These are phyloP conservation scores for Thymelicus lineola DNA, from an alignment of 2,888 invertebrate genomes.

Conservation along the genomic window DNA sequence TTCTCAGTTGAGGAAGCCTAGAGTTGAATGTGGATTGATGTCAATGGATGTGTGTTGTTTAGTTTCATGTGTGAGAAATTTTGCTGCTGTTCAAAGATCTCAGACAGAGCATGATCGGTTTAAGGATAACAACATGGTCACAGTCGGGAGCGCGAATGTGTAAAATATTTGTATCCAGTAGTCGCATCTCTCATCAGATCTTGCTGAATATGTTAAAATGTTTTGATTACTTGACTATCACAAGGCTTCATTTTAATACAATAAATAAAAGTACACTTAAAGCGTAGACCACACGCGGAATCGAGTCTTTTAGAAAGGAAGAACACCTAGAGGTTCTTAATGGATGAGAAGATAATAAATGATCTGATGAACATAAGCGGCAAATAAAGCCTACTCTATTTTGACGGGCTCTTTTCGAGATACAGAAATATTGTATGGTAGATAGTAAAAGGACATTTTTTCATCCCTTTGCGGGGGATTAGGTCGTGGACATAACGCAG, in stretches of 20 bases:
- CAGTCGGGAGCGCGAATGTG: too few species aligned
- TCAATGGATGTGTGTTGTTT: too few species aligned
- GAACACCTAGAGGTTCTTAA: constrained; percentile 49
- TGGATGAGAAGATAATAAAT: constrained; percentile 54
- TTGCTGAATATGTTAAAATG: neutral
- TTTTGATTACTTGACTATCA: neutral
- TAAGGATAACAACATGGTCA: too few species aligned
- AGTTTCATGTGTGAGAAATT: too few species aligned
- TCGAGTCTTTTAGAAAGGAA: constrained; percentile 56
- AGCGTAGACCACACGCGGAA: constrained; percentile 58
- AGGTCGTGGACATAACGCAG: constrained; percentile 54
- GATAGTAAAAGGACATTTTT: constrained; percentile 35
- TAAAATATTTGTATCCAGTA: neutral
- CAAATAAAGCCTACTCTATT: constrained; percentile 47
- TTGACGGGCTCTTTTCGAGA: constrained; percentile 44
- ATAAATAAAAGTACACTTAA: constrained; percentile 30
- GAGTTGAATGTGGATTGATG: too few species aligned
- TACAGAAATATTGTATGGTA: constrained; percentile 44
- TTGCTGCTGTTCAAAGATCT: too few species aligned
- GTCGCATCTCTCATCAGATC: neutral
- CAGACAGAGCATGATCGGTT: too few species aligned
- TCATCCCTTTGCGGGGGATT: constrained; percentile 34
- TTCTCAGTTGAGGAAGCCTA: too few species aligned
- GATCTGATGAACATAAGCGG: constrained; percentile 46
- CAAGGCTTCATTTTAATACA: too few species aligned